A percentile compares a stretch with the other conserved stretches of the same genome.
Conservation (phyloP, 2,888 invertebrate species). For the Agriopis leucophaearia region DNA sequence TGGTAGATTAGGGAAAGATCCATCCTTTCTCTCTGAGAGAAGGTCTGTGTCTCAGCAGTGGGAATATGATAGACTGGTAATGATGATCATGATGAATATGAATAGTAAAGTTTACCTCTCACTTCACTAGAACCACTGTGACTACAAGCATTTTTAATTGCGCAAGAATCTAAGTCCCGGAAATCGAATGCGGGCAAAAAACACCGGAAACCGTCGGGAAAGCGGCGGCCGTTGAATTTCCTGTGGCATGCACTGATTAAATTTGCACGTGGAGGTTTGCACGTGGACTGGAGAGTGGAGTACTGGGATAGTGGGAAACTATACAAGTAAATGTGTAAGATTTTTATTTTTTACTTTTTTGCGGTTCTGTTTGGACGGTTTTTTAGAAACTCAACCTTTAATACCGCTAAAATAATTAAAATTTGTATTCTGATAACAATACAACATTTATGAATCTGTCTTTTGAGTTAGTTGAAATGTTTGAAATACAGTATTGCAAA, state of each 20-base stretch:
- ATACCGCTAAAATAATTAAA: too few relatives aligned
- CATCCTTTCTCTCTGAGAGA: too few relatives aligned
- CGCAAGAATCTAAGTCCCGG: constrained; percentile 40
- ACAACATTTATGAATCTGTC: too few relatives aligned
- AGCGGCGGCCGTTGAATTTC: constrained; percentile 11
- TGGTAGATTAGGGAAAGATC: too few relatives aligned
- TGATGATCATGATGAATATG: too few relatives aligned
- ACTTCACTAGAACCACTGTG: background rate
- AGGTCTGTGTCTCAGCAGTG: too few relatives aligned
- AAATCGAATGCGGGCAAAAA: constrained; percentile 51
- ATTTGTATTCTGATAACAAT: too few relatives aligned
- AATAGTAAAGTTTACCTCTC: background rate
- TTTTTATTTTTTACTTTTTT: constrained; percentile 2
- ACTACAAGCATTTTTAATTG: constrained; percentile 30
- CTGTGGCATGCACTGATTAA: constrained; percentile 50
- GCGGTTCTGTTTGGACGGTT: too few relatives aligned
- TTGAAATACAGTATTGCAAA: too few relatives aligned
- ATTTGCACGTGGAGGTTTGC: constrained; percentile 54
- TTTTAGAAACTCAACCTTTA: background rate
- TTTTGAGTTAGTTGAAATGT: too few relatives aligned
- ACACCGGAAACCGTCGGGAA: constrained; percentile 40
- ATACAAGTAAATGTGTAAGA: background rate
- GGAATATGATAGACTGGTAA: too few relatives aligned
- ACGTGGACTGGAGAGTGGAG: constrained; percentile 37
- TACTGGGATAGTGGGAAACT: constrained; percentile 31